Base-by-base conservation (phyloP, 2,113 vertebrate genomes). In the Gymnocephalus cernua region DNA sequence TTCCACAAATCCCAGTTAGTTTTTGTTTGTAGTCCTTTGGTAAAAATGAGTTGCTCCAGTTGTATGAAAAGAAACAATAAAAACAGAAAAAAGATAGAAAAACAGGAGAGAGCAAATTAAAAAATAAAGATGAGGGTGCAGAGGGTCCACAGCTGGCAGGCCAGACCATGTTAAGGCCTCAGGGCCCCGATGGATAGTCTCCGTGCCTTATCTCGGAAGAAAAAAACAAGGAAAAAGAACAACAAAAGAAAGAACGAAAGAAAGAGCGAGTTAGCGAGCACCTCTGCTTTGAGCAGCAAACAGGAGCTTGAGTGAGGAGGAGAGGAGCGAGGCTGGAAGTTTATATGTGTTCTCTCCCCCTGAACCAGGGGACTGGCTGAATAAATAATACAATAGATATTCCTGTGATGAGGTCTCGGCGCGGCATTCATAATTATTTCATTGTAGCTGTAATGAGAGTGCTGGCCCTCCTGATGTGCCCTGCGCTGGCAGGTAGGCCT, bases 371-470 rank as follows among this genome's bases (percentile, higher is more conserved):
- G 94, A 95, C 95, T 21, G 89, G 74, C 85, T 93, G 93, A 94
- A 95, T 96, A 94, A 96, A 96, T 96, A 95, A 96, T 96, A 96
- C 94, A 95, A 93, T 91, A 94, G 93, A 93, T 95, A 94, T 95
- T 95, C 93, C 91, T 94, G 93, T 93, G 94, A 95, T 95, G 95
- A 95, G 93, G 94, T 94, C 94, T 95, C 93, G 47, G 86, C 57
- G 91, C 92, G 71, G 77, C 93, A 88, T 88, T 96, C 95, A 96
- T 96, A 93, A 95, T 96, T 96, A 96, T 96, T 96, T 96, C 93
- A 96, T 95, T 91, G 92, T 92, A 89, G 92, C 91, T 91, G 95
- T 96, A 96, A 96, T 95, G 93, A 96, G 95, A 95, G 95, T 80
- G 41, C 79, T 44, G 84, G 77, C 66, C 79, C 79, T 90, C 89